Base-by-base conservation (phyloP, 2,113 vertebrate genomes). In the Apteryx mantelli region DNA sequence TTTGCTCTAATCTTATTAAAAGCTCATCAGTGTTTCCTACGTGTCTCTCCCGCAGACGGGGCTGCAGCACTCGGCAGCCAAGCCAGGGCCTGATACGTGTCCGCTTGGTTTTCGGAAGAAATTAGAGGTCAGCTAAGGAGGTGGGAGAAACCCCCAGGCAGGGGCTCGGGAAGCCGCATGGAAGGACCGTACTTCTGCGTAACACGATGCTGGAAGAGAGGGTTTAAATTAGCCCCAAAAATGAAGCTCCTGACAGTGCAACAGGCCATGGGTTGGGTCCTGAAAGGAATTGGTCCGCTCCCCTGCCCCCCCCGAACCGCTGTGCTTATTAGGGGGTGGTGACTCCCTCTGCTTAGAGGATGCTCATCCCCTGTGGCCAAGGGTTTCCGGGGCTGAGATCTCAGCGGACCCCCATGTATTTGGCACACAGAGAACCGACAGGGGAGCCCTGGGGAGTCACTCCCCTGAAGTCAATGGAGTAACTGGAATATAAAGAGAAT, bases 141-240 rank as follows among this genome's bases (percentile, higher is more conserved):
- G 36, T 5, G 71, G 22, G 24, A 87, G 34, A 58, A 91, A 6
- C 13, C n/a, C 30, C 10, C 8, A 55, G 22, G 20, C 26, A 71
- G 44, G 7, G 8, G 26, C 64, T 5, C 50, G 64, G 21, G 40
- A 70, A 74, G 21, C 42, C 36, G 42, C 20, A 30, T 0, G 8
- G 60, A 19, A 94, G 13, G n/a, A 17, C 16, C 6, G 5, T 3
- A 3, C 42, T 79, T 82, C 11, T 12, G 13, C 12, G 7, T 56
- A 30, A 66, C 0, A 1, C 11, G 38, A 12, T 26, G 25, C 22
- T 40, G 36, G 3, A 34, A 48, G 34, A 1, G 1, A 56, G 6
- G 8, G 34, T 38, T 28, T 73, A 52, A 68, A 4, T 46, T 15
- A 42, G 36, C 14, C 20, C 32, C 28, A 16, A 80, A 7, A 56